Percentiles rank a stretch among this genome's conserved stretches.
phyloP scores from a whole-genome alignment of 2,797 vertebrate genomes.

The Sarcoramphus papa region DNA sequence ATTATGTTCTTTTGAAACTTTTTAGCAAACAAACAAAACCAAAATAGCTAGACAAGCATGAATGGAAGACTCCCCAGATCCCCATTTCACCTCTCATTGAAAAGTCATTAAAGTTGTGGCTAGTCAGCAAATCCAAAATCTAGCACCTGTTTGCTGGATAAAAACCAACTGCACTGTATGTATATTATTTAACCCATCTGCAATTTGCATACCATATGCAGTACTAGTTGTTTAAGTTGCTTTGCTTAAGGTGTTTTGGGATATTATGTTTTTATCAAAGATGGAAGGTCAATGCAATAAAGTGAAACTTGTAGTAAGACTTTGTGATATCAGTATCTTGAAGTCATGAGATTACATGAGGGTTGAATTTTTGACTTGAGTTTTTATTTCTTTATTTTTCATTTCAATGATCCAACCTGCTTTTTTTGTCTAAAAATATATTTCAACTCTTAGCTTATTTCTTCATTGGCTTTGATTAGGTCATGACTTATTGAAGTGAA shows the following conservation, averaged over 20 bases:
- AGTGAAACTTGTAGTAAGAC: neutral
- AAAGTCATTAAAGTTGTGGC: slow-evolving; percentile 47
- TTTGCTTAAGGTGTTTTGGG: neutral
- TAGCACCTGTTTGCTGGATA: slow-evolving; percentile 54
- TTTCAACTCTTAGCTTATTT: neutral
- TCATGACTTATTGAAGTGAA: neutral
- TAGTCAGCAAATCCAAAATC: slow-evolving; percentile 56
- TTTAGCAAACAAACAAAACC: slow-evolving; percentile 9
- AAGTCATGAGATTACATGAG: neutral
- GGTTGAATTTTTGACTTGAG: neutral
- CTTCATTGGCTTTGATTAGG: neutral
- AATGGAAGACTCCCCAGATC: slow-evolving; percentile 26
- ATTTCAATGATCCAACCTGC: neutral
- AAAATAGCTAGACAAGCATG: slow-evolving; percentile 35
- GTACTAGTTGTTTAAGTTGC: neutral
- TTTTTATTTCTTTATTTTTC: neutral
- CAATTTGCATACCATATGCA: slow-evolving; percentile 1
- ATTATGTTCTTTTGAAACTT: neutral
- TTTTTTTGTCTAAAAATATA: neutral
- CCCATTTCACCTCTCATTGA: slow-evolving; percentile 21
- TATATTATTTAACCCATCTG: slow-evolving; percentile 32
- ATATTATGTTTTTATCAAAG: neutral
- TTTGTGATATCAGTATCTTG: neutral
- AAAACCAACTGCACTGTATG: slow-evolving; percentile 12
- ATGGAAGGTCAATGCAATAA: neutral